Evolutionary conservation across 2,113 vertebrate genomes (phyloP).

Genomic region (Pelvicachromis taeniatus): DNA sequence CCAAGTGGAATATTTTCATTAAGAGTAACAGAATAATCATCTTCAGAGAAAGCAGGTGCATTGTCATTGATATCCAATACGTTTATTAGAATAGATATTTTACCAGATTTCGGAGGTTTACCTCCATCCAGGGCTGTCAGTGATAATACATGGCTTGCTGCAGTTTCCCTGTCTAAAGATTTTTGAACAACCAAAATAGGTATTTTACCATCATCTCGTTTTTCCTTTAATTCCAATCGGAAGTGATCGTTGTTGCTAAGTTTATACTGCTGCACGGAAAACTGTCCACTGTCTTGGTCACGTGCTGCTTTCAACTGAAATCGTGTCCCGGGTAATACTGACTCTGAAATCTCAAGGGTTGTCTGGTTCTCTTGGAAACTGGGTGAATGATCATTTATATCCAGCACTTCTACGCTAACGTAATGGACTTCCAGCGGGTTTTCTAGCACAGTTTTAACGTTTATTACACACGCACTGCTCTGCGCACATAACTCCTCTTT

Average conservation of each 20-base stretch:
- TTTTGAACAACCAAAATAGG: slow-evolving; percentile 57
- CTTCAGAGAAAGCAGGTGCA: slow-evolving; percentile 40
- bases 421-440: slow-evolving; percentile 69
- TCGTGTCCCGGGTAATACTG: slow-evolving; percentile 42
- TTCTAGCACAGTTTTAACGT: slow-evolving; percentile 37
- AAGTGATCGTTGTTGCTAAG: slow-evolving; percentile 55
- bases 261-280: slow-evolving; percentile 71
- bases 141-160: slow-evolving; percentile 7
- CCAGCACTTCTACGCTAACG: slow-evolving; percentile 71
- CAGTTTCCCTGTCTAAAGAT: slow-evolving; percentile 55
- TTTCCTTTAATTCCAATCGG: slow-evolving; percentile 55
- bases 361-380: slow-evolving; percentile 55
- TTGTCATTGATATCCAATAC: slow-evolving; percentile 64
- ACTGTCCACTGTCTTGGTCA: slow-evolving; percentile 70
- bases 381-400: slow-evolving; percentile 76
- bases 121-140: slow-evolving; percentile 63
- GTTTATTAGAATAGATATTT: slow-evolving; percentile 16
- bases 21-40: slow-evolving; percentile 34
- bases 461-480: slow-evolving; percentile 30
- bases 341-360: slow-evolving; percentile 59
- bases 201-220: slow-evolving; percentile 52
- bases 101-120: slow-evolving; percentile 41
- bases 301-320: slow-evolving; percentile 66
- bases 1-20: slow-evolving; percentile 52
- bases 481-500: slow-evolving; percentile 51